A percentile compares a stretch with the other conserved stretches of the same genome.
These are phyloP conservation scores for Grus americana DNA, from an alignment of 2,113 vertebrate species.

Conservation along the genomic window DNA sequence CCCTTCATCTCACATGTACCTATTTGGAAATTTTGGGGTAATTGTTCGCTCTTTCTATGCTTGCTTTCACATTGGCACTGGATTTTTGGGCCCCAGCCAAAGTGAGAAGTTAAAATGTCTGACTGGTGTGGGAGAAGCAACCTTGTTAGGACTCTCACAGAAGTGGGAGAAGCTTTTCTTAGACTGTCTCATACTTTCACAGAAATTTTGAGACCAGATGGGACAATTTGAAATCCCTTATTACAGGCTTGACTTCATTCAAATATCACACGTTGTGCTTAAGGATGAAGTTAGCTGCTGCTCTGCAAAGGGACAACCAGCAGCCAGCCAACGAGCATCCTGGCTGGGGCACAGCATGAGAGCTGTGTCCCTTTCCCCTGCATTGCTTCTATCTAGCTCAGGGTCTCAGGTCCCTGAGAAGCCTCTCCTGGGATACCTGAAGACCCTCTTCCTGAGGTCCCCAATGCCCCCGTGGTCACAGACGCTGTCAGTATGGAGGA, in stretches of 20 bases:
- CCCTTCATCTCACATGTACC: not conserved
- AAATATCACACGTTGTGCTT: fast-evolving
- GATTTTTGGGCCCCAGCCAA: not conserved
- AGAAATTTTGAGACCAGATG: not conserved
- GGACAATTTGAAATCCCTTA: not conserved
- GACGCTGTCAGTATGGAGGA: not conserved
- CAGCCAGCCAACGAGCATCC: fast-evolving
- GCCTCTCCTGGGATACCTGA: not conserved
- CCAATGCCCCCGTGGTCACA: fast-evolving
- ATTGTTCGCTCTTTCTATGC: not conserved
- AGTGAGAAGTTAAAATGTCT: not conserved
- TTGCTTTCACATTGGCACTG: not conserved
- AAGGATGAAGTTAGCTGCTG: not conserved
- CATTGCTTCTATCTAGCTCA: not conserved
- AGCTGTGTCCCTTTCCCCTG: not conserved
- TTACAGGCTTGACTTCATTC: not conserved
- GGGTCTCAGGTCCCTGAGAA: not conserved
- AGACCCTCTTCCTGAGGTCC: not conserved
- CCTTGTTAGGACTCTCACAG: not conserved
- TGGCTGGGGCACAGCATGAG: fast-evolving
- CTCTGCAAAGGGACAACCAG: not conserved
- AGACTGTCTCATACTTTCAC: not conserved
- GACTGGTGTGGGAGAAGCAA: not conserved
- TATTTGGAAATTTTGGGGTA: not conserved
- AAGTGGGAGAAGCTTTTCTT: not conserved